Evolutionary conservation across 2,113 vertebrate genomes (phyloP).

Genomic region (Sinocyclocheilus rhinocerous): DNA sequence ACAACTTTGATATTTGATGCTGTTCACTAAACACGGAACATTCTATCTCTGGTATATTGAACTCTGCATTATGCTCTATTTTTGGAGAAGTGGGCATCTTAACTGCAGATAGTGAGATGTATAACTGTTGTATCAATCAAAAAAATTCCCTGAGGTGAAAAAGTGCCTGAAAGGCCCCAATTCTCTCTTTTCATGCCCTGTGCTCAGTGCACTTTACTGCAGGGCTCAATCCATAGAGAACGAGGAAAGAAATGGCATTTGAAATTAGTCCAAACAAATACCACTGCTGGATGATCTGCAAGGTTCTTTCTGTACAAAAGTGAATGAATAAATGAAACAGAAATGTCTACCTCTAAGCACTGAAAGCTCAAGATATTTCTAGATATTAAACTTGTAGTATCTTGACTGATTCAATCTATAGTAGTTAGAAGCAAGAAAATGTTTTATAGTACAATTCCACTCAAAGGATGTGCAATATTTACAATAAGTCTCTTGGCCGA

Average conservation of each 20-base stretch:
- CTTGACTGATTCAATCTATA: constrained; percentile 1
- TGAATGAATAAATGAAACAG: constrained; percentile 13
- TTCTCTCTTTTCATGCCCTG: neutral
- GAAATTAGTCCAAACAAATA: constrained; percentile 49
- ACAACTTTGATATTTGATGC: too few relatives aligned
- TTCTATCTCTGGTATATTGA: too few relatives aligned
- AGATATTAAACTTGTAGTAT: constrained; percentile 27
- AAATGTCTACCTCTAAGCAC: constrained; percentile 1
- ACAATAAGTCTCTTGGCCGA: neutral
- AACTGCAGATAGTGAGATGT: neutral
- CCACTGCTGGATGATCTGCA: constrained; percentile 32
- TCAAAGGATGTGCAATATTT: neutral
- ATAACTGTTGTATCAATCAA: neutral
- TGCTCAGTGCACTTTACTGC: constrained; percentile 6
- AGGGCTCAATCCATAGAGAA: constrained; percentile 17
- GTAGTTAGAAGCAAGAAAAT: neutral
- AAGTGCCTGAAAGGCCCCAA: neutral
- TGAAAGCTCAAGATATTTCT: neutral
- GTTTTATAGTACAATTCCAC: neutral
- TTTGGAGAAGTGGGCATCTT: neutral
- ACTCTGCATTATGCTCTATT: too few relatives aligned
- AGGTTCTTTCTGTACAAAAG: constrained; percentile 19
- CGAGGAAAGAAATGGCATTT: neutral
- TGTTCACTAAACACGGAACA: too few relatives aligned
- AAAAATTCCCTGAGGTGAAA: neutral